Evolutionary conservation across 1,140 invertebrate genomes (phyloP).

Genomic region (Platyura marginata): DNA sequence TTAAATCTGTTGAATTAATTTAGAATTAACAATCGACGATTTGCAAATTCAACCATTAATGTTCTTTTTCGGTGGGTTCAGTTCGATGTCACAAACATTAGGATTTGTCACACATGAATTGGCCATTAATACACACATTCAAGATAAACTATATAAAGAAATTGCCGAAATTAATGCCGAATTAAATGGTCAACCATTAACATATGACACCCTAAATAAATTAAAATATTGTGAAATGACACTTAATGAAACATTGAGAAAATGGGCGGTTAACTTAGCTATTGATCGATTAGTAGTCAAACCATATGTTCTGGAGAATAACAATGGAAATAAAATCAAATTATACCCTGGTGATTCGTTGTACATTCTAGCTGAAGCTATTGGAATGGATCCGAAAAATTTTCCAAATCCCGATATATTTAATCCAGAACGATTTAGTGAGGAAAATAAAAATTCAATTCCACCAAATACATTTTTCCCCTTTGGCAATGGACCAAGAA

Average conservation of each 20-base stretch:
- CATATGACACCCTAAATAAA: slow-evolving; percentile 21
- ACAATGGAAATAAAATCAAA: not conserved
- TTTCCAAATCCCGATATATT: slow-evolving; percentile 35
- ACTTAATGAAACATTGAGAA: slow-evolving; percentile 28
- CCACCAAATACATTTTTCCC: slow-evolving; percentile 20
- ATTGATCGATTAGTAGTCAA: slow-evolving; percentile 22
- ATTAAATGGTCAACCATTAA: slow-evolving; percentile 7
- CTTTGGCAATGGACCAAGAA: slow-evolving; percentile 23
- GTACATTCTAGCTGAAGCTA: slow-evolving; percentile 13
- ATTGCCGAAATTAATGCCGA: too few relatives aligned
- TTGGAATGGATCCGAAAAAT: slow-evolving; percentile 26
- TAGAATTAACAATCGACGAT: slow-evolving; percentile 1
- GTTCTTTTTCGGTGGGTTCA: slow-evolving; percentile 14
- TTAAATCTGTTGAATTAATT: too few relatives aligned
- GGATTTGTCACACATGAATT: slow-evolving; percentile 23
- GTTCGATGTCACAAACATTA: slow-evolving; percentile 16
- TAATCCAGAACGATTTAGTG: slow-evolving; percentile 24
- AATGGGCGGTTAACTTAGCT: slow-evolving; percentile 24
- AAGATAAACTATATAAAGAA: too few relatives aligned
- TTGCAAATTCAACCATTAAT: not conserved
- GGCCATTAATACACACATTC: slow-evolving; percentile 30
- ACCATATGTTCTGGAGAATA: slow-evolving; percentile 7
- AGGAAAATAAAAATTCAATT: slow-evolving; percentile 14
- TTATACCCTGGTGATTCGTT: slow-evolving; percentile 12
- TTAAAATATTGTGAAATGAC: slow-evolving; percentile 28